Base-by-base conservation (phyloP, 2,113 vertebrate species). In the Regulus satrapa region DNA sequence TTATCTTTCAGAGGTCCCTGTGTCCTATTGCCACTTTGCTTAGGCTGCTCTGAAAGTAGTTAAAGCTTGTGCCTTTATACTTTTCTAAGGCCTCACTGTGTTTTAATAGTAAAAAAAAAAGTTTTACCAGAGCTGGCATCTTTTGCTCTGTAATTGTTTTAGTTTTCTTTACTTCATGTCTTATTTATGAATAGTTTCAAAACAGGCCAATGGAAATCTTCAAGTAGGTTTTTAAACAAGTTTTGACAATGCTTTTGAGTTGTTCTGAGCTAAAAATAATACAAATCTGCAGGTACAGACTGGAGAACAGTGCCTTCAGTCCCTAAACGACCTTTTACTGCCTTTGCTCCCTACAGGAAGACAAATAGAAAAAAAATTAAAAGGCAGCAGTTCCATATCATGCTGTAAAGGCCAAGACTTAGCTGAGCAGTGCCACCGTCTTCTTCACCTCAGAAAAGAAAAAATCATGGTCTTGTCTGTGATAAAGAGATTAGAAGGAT, bases 241-340 rank as follows among this genome's bases (percentile, higher is more conserved):
- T 91, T 84, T 92, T 91, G 92, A 92, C 85, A 92, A 67, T 86
- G 85, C 67, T 88, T 94, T 93, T 77, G 15, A 62, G 79, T 63
- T 9, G 9, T 83, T 80, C 72, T 67, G 79, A 88, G 88, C 79
- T 96, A 92, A 93, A 92, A 96, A 88, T 92, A 90, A 66, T 46
- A 73, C 49, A 73, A 85, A 77, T 64, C 59, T 54, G 63, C 68
- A 97, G 85, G 79, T 93, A 83, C 59, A 78, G 41, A 23, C 63
- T 86, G 49, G 16, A 88, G 34, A 79, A 58, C 56, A 61, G 16
- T 32, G 21, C 8, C 67, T 73, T 83, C 49, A 73, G 25, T 79
- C 75, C 71, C 83, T 61, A 55, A 73, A 86, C 51, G 58, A 73
- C 59, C 32, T 95, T 92, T 80, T 80, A 40, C 46, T 92, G 34